Evolutionary conservation across 1,140 invertebrate genomes (phyloP), one percentile per base, ranked within the genome.

Genomic region (Trichomalopsis sarcophagae): DNA sequence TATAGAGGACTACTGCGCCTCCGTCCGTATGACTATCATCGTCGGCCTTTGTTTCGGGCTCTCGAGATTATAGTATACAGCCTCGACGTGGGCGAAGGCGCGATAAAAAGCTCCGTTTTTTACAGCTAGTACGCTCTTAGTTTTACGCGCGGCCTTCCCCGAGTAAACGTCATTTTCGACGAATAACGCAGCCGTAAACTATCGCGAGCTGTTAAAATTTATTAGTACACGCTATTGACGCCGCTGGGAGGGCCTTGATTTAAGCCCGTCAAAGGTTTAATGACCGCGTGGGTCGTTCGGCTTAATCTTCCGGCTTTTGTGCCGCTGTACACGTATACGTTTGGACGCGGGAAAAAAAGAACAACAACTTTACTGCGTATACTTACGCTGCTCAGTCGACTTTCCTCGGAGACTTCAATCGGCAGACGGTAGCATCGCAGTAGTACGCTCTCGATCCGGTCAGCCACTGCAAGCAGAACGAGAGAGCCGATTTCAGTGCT

Each of bases 321-420:
- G 17, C 13, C 50, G 13, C 50, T 36, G 5, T 27, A 36, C 5
- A 36, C 33, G 5, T 36, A 36, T 36, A 36, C 33, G 33, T 4
- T 36, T 36, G 33, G 33, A 6, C 33, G 3, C 2, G 5, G 33
- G 33, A 36, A 36, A 36, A 36, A 36, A 55, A 50, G n/a, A n/a
- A 2, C 21, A 62, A 66, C 1, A 66, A 66, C 13, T 66, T 66
- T 66, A 17, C 40, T 44, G 40, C 11, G 33, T 62, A n/a, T 62
- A 79, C 77, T 79, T n/a, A 79, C 77, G 27, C 77, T 79, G 47
- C 77, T 79, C 77, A 36, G 77, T 62, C 47, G 30, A 11, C 30
- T 79, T 36, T 79, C 77, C 27, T 50, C 9, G 27, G 30, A 17
- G 27, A 62, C 7, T 79, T 79, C 30, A 79, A 21, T 66, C 50